Evolutionary conservation across 2,113 vertebrate genomes (phyloP), one percentile per base, ranked within the genome.

Genomic region (Amazona vittata): DNA sequence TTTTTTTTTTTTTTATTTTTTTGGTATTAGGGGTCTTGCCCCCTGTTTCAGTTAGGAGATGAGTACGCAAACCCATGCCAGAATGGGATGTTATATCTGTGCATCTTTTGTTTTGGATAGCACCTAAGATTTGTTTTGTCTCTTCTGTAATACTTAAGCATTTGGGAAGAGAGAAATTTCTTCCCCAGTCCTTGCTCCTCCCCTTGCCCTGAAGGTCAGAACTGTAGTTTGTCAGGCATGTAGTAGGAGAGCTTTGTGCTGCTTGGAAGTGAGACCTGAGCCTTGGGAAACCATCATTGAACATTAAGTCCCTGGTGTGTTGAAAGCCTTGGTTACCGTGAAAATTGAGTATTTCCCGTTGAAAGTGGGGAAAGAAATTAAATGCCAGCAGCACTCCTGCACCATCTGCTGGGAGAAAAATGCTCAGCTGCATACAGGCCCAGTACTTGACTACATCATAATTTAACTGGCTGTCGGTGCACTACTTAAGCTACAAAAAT

Each of bases 391-490:
- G 93, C 49, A 12, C 91, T 97, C 60, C n/a, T 81, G 92, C 97
- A 89, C 98, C 98, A 97, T 95, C 98, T 98, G 10, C 96, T 97
- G 98, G 98, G 73, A 43, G 25, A 64, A 87, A 31, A 76, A 29
- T 49, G 31, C 7, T 21, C 12, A 11, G 41, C 68, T 10, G 59
- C 63, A 14, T 41, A 18, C 69, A 41, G 81, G 75, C 52, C 3
- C 50, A 1, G 2, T 59, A 28, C 35, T 21, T 1, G 57, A 3
- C 55, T 37, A 4, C 35, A 3, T 2, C 12, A n/a, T 44, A 11
- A 19, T 39, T 37, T 33, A 26, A 4, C 55, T 11, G 37, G n/a
- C 82, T 47, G 0, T 5, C 4, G 0, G 31, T 29, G 65, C 52
- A 1, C 25, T 19, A 18, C 65, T 17, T 21, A 3, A 37, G 44